Base-by-base conservation (phyloP, 2,113 vertebrate species). In the Hyaena hyaena region DNA sequence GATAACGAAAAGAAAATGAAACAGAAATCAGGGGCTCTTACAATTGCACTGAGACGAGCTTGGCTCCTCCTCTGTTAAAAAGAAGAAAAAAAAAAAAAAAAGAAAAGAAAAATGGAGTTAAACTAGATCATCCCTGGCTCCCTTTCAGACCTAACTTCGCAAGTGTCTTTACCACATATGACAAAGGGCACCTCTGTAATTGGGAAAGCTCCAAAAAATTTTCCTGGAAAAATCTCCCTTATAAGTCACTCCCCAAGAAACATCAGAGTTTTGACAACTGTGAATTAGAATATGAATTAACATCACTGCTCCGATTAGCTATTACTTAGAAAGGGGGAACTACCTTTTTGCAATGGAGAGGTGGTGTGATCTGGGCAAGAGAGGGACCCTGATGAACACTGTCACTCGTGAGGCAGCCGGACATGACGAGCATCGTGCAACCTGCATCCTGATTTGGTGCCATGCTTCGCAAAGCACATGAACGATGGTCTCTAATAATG, bases 301-400 rank as follows among this genome's bases (percentile, higher is more conserved):
- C 31, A 81, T 26, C 16, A 77, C 4, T 31, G 43, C 10, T n/a
- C 11, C 7, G 28, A 33, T 39, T 24, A n/a, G 28, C 24, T n/a
- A 31, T 21, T 58, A 68, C 77, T 7, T 48, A 65, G 6, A 33
- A 55, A 11, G 12, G 15, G 24, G 33, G 68, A 28, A 48, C 21
- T 63, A 4, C 11, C 14, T 31, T 23, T 33, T 63, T 31, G 14
- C 14, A 61, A 48, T 4, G 5, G 31, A 33, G 10, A 80, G 19
- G 5, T 48, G 23, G 35, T 11, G 14, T 1, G 1, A 7, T 58
- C 8, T 28, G 45, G 16, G 24, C 19, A 83, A 45, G 28, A 82
- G 50, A 2, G 16, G 0, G 1, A n/a, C 5, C 43, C 24, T 24
- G 26, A 7, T 19, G 31, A 21, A 15, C 35, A 35, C 7, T 7